A percentile compares a stretch with the other conserved stretches of the same genome.
Conservation (phyloP, 2,888 invertebrate genomes). For the Tinea semifulvella region DNA sequence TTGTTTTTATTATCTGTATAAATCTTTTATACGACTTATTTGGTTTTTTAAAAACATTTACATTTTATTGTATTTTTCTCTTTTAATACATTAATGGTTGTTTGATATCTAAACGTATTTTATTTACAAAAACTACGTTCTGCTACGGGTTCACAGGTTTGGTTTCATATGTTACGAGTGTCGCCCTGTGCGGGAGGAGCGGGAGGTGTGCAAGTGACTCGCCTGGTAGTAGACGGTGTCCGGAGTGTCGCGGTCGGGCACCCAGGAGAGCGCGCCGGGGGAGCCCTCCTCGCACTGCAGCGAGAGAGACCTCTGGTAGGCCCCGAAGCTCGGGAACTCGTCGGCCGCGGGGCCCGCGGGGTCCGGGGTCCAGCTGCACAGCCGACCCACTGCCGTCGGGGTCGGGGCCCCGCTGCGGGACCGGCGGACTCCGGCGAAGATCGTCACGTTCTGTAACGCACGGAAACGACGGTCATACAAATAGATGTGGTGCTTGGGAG, state of each 20-base stretch:
- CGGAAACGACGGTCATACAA: constrained; percentile 12
- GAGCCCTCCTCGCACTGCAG: constrained; percentile 85
- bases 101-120: no score
- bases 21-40: no score
- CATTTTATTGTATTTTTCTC: no score
- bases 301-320: constrained; percentile 85
- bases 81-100: no score
- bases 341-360: constrained; percentile 76
- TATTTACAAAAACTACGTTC: no score
- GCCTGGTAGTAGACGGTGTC: constrained; percentile 93
- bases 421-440: constrained; percentile 83
- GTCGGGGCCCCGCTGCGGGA: constrained; percentile 72
- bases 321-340: constrained; percentile 87
- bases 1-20: no score
- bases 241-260: constrained; percentile 85
- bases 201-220: not conserved
- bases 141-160: no score
- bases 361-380: constrained; percentile 90
- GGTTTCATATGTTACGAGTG: no score
- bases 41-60: no score
- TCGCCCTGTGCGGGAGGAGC: no score
- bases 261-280: constrained; percentile 88
- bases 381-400: constrained; percentile 83
- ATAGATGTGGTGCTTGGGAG: not conserved
- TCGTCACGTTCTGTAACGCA: constrained; percentile 70